These are phyloP conservation scores for Neodontobutis hainanensis DNA, from an alignment of 2,113 vertebrate genomes.

Conservation along the genomic window DNA sequence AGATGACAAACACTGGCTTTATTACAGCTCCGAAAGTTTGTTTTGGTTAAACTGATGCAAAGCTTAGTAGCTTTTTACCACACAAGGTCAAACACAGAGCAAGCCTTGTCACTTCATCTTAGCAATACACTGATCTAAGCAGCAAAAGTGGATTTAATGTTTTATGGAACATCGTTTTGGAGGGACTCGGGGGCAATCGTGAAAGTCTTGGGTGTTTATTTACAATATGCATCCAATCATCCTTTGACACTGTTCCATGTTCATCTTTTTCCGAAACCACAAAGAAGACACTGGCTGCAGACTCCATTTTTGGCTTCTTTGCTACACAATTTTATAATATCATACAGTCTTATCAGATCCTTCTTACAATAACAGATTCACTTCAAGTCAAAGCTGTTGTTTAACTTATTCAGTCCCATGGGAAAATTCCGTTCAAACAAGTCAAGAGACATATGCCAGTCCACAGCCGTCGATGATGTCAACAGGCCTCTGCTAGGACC, in stretches of 20 bases:
- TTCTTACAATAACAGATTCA: conserved; percentile 76
- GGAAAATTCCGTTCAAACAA: conserved; percentile 68
- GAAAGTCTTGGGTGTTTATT: conserved; percentile 72
- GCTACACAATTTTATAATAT: conserved; percentile 65
- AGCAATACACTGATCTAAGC: conserved; percentile 40
- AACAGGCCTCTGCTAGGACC: conserved; percentile 59
- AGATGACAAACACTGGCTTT: conserved; percentile 39
- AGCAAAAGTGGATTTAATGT: conserved; percentile 37
- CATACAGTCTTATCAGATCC: conserved; percentile 72
- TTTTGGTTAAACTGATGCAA: conserved; percentile 46
- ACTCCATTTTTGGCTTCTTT: conserved; percentile 68
- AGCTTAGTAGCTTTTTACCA: conserved; percentile 35
- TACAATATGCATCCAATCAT: conserved; percentile 76
- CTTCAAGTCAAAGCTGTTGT: conserved; percentile 68
- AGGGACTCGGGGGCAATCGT: conserved; percentile 27
- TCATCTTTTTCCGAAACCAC: conserved; percentile 63
- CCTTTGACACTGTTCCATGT: conserved; percentile 69
- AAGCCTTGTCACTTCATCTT: conserved; percentile 48
- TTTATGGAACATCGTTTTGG: conserved; percentile 51
- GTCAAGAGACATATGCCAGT: conserved; percentile 72
- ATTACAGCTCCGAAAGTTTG: conserved; percentile 23
- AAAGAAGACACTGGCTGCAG: conserved; percentile 59
- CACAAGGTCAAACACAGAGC: conserved; percentile 53
- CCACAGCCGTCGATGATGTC: conserved; percentile 74
- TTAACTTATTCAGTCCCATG: conserved; percentile 72